phyloP scores from a whole-genome alignment of 2,113 vertebrate genomes.

The Tychaedon coryphoeus region DNA sequence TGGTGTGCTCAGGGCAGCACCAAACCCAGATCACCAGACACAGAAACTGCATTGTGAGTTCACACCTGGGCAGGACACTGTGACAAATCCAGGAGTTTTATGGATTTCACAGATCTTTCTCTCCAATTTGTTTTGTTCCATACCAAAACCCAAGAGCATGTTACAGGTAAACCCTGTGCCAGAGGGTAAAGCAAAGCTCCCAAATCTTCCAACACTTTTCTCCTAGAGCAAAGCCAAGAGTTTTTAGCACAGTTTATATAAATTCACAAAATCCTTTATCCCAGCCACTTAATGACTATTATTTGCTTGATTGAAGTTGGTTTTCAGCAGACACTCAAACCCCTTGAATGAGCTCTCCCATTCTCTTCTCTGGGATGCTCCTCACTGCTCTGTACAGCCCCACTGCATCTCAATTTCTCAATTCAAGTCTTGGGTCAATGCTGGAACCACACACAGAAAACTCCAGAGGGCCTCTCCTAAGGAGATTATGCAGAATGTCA shows the following conservation, averaged over 20 bases:
- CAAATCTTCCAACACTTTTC: background rate
- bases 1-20: background rate
- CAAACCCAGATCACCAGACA: background rate
- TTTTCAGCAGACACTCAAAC: background rate
- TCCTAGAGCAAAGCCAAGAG: background rate
- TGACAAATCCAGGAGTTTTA: background rate
- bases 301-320: background rate
- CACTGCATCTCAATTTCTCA: rapidly evolving
- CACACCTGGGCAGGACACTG: background rate
- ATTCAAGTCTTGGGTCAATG: background rate
- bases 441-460: background rate
- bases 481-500: background rate
- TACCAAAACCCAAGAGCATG: rapidly evolving
- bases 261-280: background rate
- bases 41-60: rapidly evolving
- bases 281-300: background rate
- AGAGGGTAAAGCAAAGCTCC: background rate
- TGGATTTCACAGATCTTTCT: background rate
- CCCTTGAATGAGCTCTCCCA: background rate
- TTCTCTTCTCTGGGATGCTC: background rate
- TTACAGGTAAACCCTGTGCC: background rate
- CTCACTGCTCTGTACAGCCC: background rate
- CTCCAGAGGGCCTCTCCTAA: background rate
- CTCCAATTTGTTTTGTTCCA: background rate
- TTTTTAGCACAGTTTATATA: background rate